phyloP scores from a whole-genome alignment of 2,113 vertebrate genomes.

The Phylloscopus trochiloides region DNA sequence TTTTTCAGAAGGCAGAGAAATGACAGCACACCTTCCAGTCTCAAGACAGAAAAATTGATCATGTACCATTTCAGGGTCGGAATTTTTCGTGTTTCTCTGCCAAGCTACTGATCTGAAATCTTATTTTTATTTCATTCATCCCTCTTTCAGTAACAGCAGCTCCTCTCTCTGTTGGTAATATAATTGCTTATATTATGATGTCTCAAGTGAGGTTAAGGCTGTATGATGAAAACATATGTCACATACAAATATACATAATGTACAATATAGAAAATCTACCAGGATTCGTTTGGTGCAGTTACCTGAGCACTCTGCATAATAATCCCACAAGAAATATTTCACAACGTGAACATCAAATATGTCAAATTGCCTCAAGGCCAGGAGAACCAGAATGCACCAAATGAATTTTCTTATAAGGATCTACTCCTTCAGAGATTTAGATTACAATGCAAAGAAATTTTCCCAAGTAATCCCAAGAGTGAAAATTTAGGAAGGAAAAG shows the following conservation, averaged over 20 bases:
- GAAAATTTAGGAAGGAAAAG: background rate
- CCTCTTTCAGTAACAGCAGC: background rate
- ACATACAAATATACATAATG: background rate
- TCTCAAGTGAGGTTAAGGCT: background rate
- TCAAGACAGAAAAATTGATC: background rate
- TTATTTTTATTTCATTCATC: background rate
- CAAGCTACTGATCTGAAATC: background rate
- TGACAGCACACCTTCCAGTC: conserved; percentile 2
- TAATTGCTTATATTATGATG: background rate
- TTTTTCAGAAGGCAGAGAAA: conserved; percentile 14
- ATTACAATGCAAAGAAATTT: background rate
- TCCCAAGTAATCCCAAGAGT: background rate
- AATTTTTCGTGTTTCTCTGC: background rate
- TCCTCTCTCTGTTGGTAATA: background rate
- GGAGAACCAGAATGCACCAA: background rate
- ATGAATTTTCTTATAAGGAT: background rate
- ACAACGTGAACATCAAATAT: background rate
- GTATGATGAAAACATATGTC: background rate
- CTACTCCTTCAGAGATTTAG: background rate
- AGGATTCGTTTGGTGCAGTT: background rate
- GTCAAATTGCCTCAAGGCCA: background rate
- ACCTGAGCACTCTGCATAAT: background rate
- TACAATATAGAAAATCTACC: background rate
- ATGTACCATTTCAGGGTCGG: background rate
- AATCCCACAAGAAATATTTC: background rate